These are phyloP conservation scores for Conus ventricosus DNA, from an alignment of 1,140 invertebrate genomes.

Conservation along the genomic window DNA sequence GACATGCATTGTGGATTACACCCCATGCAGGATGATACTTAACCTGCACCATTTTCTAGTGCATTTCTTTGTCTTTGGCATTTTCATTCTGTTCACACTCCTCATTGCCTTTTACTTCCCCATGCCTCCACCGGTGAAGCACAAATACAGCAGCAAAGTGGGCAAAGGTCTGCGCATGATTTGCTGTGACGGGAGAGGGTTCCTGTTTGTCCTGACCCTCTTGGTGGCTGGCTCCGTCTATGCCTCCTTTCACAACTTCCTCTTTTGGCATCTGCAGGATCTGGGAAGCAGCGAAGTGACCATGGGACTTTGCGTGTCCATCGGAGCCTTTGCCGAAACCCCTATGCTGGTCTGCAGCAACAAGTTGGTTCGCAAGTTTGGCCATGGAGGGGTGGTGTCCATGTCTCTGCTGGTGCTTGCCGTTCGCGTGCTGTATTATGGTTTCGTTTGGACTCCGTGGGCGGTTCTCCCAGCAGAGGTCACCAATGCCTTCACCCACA, in stretches of 20 bases:
- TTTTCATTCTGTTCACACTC: conserved; percentile 61
- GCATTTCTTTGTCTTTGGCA: conserved; percentile 69
- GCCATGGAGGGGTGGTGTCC: conserved; percentile 57
- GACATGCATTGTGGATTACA: conserved; percentile 62
- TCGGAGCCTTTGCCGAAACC: conserved; percentile 64
- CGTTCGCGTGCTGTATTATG: conserved; percentile 62
- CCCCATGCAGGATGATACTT: conserved; percentile 63
- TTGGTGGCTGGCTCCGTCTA: conserved; percentile 65
- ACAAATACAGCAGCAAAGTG: conserved; percentile 60
- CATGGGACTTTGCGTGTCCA: conserved; percentile 65
- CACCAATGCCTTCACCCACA: conserved; percentile 67
- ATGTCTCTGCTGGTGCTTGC: conserved; percentile 59
- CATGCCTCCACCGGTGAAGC: conserved; percentile 58
- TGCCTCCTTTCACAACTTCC: conserved; percentile 64
- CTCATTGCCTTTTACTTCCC: conserved; percentile 66
- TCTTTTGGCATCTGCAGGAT: conserved; percentile 71
- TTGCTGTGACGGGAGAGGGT: conserved; percentile 62
- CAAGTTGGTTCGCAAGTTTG: conserved; percentile 60
- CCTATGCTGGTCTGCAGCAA: conserved; percentile 66
- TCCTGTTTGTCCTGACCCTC: conserved; percentile 64
- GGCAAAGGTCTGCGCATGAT: conserved; percentile 55
- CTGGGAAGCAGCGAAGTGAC: conserved; percentile 62
- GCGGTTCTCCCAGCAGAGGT: conserved; percentile 65
- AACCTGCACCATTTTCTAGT: conserved; percentile 67
- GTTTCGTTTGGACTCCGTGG: conserved; percentile 65